Base-by-base conservation (phyloP, 2,797 vertebrate genomes). In the Phalloptychus januarius region DNA sequence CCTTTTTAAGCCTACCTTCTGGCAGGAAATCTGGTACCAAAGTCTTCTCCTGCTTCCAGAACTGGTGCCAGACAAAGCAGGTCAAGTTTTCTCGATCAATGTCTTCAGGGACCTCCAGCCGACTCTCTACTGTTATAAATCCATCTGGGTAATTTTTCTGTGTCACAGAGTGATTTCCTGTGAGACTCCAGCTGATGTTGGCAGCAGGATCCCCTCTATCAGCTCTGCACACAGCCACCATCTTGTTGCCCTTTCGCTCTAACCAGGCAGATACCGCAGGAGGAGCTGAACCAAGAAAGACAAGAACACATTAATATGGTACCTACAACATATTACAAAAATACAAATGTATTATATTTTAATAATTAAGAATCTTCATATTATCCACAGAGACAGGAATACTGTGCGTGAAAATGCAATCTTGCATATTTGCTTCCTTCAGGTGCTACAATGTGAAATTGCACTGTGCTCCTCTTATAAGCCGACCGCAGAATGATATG, bases 191-290 rank as follows among this genome's bases (percentile, higher is more conserved):
- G 42, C 56, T 80, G 77, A 96, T 88, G 42, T 56, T 87, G 75
- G 95, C 92, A 11, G 85, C 83, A 63, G 91, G 92, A 71, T 83
- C 88, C 70, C 91, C 94, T 58, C 69, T 28, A 28, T 78, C 84
- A 13, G 93, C 93, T 69, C 5, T 79, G 77, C 95, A 96, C 45
- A 95, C 78, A 2, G 92, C 95, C 80, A 90, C 79, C 7, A 0
- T 71, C 76, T 40, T 65, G 4, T 78, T 79, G 69, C 5, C 58
- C 1, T 33, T 11, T 4, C 0, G 0, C 45, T 92, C 86, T 1
- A 92, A 11, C 85, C 79, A 82, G 72, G 61, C 67, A 2, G 84
- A 86, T 8, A 83, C 4, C 0, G 0, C 7, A 10, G 95, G 95
- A 78, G 44, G 45, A 70, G 56, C 93, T 95, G 78, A 75, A 73